A percentile compares a stretch with the other conserved stretches of the same genome.
These are phyloP conservation scores for Amorpha juglandis DNA, from an alignment of 2,888 invertebrate genomes.

Conservation along the genomic window DNA sequence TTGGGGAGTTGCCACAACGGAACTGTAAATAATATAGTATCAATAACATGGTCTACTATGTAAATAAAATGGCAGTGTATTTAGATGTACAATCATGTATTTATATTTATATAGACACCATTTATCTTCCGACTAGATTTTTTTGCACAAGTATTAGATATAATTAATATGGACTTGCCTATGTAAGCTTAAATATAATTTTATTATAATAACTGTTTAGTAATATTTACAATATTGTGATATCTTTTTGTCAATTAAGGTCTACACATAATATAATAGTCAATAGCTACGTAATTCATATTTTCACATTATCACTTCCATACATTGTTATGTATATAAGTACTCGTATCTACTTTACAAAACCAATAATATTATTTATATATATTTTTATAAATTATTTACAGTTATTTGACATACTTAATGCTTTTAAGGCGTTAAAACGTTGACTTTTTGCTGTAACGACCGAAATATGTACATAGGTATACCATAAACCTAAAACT, in stretches of 20 bases:
- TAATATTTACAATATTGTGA: slow-evolving; percentile 22
- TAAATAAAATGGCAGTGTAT: slow-evolving; percentile 75
- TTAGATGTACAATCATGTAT: slow-evolving; percentile 64
- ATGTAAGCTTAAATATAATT: slow-evolving; percentile 52
- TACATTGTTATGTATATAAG: slow-evolving; percentile 11
- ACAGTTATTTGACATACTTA: slow-evolving; percentile 10
- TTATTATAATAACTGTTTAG: slow-evolving; percentile 33
- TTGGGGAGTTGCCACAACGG: slow-evolving; percentile 95
- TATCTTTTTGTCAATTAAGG: slow-evolving; percentile 15
- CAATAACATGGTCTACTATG: slow-evolving; percentile 48
- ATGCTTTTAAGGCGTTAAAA: slow-evolving; percentile 17
- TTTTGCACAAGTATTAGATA: slow-evolving; percentile 74
- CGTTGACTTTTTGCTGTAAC: slow-evolving; percentile 9
- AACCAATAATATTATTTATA: slow-evolving; percentile 7
- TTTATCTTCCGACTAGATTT: slow-evolving; percentile 81
- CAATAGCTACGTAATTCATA: slow-evolving; percentile 21
- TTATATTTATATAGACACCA: slow-evolving; percentile 76
- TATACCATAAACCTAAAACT: neutral
- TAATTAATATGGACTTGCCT: slow-evolving; percentile 75
- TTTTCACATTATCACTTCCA: slow-evolving; percentile 27
- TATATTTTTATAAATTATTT: slow-evolving; percentile 9
- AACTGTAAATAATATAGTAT: slow-evolving; percentile 82
- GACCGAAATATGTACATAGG: slow-evolving; percentile 8
- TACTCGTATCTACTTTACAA: slow-evolving; percentile 16
- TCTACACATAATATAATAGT: slow-evolving; percentile 16